These are phyloP conservation scores for Guaruba guarouba DNA, from an alignment of 2,113 vertebrate genomes.

Conservation along the genomic window DNA sequence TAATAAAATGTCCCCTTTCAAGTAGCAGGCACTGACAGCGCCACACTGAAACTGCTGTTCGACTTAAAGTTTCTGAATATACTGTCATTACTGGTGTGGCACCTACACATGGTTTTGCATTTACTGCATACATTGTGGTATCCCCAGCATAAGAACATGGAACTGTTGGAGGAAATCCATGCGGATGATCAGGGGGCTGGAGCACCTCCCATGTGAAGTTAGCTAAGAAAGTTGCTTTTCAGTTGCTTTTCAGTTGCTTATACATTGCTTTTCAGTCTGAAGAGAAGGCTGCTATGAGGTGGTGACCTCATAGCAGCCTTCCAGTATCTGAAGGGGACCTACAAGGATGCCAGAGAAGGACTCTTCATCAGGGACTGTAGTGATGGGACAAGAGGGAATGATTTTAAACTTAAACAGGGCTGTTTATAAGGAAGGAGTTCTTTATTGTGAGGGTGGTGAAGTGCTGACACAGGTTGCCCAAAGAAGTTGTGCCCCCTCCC, in stretches of 20 bases:
- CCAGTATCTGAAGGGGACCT: background rate
- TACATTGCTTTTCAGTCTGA: too few relatives aligned
- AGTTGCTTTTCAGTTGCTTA: too few relatives aligned
- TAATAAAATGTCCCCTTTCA: background rate
- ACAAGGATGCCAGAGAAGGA: background rate
- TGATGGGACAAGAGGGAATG: background rate
- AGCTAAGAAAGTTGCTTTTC: background rate
- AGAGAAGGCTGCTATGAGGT: background rate
- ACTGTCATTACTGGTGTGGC: background rate
- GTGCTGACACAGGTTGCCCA: background rate
- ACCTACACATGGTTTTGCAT: background rate
- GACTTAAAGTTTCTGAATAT: background rate
- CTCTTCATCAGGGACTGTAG: background rate
- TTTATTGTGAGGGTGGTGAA: background rate
- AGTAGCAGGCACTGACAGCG: background rate
- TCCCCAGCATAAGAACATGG: background rate
- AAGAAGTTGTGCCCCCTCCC: background rate
- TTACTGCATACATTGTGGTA: background rate
- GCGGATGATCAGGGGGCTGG: background rate
- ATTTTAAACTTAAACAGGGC: background rate
- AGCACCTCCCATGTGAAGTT: background rate
- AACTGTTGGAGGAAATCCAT: background rate
- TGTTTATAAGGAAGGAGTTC: background rate
- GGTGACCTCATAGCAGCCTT: background rate
- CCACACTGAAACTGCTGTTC: background rate